A percentile compares a stretch with the other conserved stretches of the same genome.
Evolutionary conservation across 2,113 vertebrate species (phyloP).

Genomic region (Pelmatolapia mariae): DNA sequence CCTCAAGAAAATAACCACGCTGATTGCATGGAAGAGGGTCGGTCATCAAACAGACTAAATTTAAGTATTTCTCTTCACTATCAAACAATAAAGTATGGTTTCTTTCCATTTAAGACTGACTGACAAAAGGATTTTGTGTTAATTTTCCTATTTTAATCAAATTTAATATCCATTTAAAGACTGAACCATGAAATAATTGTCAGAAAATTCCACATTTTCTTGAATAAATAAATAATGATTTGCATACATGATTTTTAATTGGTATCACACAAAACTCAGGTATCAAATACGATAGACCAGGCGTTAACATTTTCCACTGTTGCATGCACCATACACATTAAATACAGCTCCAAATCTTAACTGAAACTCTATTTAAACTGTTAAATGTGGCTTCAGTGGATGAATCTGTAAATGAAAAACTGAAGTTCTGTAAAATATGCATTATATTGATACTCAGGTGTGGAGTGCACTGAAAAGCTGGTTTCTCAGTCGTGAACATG

Average conservation of each 20-base stretch:
- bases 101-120: neutral
- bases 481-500: neutral
- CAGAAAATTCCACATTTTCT: neutral
- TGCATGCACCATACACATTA: neutral
- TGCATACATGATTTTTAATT: neutral
- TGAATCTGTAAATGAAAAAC: neutral
- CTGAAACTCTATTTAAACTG: neutral
- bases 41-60: neutral
- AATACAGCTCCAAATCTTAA: neutral
- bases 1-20: neutral
- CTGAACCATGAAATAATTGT: neutral
- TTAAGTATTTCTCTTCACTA: neutral
- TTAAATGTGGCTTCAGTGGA: neutral
- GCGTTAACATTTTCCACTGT: neutral
- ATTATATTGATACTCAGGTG: neutral
- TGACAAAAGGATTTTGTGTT: neutral
- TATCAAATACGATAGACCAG: neutral
- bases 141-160: neutral
- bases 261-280: neutral
- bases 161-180: neutral
- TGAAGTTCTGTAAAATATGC: neutral
- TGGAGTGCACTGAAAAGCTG: neutral
- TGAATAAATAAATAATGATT: neutral
- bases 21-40: constrained; percentile 13
- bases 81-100: neutral